Evolutionary conservation across 2,888 invertebrate genomes (phyloP).

Genomic region (Linyphia triangularis): DNA sequence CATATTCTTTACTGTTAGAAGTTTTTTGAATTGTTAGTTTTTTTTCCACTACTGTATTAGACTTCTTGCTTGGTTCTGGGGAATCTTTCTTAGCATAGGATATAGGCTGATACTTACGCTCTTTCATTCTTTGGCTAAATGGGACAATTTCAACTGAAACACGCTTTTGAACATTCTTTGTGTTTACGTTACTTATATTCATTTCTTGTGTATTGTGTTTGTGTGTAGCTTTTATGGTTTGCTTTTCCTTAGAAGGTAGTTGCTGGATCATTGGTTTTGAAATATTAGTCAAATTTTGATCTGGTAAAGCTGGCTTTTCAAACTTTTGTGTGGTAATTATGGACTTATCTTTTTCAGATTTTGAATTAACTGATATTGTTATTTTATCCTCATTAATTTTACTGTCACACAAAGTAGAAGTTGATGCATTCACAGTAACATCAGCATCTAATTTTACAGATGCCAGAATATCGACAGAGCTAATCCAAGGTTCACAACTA

Average conservation of each 20-base stretch:
- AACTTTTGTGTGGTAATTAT: neutral
- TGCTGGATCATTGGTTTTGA: slow-evolving; percentile 17
- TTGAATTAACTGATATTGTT: slow-evolving; percentile 70
- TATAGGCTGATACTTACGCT: slow-evolving; percentile 68
- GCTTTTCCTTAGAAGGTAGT: slow-evolving; percentile 26
- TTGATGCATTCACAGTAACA: slow-evolving; percentile 45
- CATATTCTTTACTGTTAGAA: slow-evolving; percentile 51
- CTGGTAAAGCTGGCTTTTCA: neutral
- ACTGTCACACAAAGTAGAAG: slow-evolving; percentile 51
- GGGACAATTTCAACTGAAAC: slow-evolving; percentile 76
- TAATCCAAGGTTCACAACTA: slow-evolving; percentile 53
- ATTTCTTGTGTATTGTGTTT: slow-evolving; percentile 44
- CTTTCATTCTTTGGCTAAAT: slow-evolving; percentile 74
- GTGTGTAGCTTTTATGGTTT: slow-evolving; percentile 15
- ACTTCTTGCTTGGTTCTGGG: slow-evolving; percentile 40
- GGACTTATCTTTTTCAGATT: slow-evolving; percentile 6
- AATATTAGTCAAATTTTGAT: neutral
- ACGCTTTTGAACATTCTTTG: slow-evolving; percentile 60
- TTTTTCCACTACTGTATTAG: slow-evolving; percentile 43
- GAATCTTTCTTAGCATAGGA: slow-evolving; percentile 46
- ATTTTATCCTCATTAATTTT: slow-evolving; percentile 65
- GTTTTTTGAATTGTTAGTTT: slow-evolving; percentile 59
- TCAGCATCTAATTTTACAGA: slow-evolving; percentile 7
- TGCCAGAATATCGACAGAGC: slow-evolving; percentile 56
- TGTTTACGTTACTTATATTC: neutral